These are phyloP conservation scores for Chorisops tibialis DNA, from an alignment of 2,888 invertebrate genomes.

Conservation along the genomic window DNA sequence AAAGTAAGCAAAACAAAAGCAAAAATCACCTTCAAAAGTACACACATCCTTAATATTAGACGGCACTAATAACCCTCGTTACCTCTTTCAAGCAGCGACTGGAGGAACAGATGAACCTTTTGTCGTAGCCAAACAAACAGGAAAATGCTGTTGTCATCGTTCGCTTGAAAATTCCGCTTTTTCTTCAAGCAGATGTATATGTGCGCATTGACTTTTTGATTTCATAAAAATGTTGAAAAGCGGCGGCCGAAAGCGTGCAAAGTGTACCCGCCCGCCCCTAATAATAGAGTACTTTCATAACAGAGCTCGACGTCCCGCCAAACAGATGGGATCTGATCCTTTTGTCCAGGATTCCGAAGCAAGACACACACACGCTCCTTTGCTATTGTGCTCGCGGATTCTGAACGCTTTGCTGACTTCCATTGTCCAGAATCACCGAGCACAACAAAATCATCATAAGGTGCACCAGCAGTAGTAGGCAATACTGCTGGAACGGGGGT, in stretches of 20 bases:
- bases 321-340: conserved; percentile 32
- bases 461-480: conserved; percentile 2
- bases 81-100: background rate
- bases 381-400: background rate
- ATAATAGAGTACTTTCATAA: conserved; percentile 4
- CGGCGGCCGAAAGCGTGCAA: background rate
- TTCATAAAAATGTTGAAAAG: conserved; percentile 13
- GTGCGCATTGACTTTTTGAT: conserved; percentile 19
- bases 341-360: conserved; percentile 24
- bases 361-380: conserved; percentile 28
- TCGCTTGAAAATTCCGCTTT: conserved; percentile 13
- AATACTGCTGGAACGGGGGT: background rate
- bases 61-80: conserved; percentile 17
- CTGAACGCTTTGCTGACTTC: background rate
- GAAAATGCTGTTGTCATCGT: conserved; percentile 22
- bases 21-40: no score
- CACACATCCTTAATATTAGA: no score
- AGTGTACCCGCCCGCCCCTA: background rate
- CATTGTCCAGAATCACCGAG: conserved; percentile 21
- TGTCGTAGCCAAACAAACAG: conserved; percentile 20
- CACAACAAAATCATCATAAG: conserved; percentile 5
- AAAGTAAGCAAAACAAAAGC: no score
- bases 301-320: conserved; percentile 18
- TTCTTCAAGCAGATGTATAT: background rate
- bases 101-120: background rate